Conservation (phyloP, 2,113 vertebrate genomes). For the Cercocebus atys region DNA sequence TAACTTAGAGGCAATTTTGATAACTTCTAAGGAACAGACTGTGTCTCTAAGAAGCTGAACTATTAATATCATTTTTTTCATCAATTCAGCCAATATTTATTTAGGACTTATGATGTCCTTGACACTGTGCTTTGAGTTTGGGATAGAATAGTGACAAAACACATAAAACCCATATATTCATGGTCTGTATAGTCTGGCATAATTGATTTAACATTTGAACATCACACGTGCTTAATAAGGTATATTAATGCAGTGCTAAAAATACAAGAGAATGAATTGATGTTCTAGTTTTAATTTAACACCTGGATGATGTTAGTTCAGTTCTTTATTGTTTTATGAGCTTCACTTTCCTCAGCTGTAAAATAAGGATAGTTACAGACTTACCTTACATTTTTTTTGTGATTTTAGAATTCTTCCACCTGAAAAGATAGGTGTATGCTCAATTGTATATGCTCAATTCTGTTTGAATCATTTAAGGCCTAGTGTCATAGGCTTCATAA, state of each 20-base stretch:
- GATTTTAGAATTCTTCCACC: neutral
- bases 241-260: neutral
- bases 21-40: neutral
- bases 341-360: neutral
- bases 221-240: neutral
- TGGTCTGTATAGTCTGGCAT: neutral
- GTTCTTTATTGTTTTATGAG: neutral
- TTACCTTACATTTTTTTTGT: neutral
- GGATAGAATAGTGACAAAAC: neutral
- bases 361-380: neutral
- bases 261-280: neutral
- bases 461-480: neutral
- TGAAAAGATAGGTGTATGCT: neutral
- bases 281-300: neutral
- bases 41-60: neutral
- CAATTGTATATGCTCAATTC: conserved; percentile 32
- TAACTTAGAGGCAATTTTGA: neutral
- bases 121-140: neutral
- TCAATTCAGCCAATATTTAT: neutral
- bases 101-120: neutral
- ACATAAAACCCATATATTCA: neutral
- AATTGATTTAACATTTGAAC: neutral
- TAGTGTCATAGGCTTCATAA: neutral
- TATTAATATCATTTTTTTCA: neutral
- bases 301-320: neutral